These are phyloP conservation scores for Drosophila incognita DNA, from an alignment of 2,888 invertebrate genomes.

Conservation along the genomic window DNA sequence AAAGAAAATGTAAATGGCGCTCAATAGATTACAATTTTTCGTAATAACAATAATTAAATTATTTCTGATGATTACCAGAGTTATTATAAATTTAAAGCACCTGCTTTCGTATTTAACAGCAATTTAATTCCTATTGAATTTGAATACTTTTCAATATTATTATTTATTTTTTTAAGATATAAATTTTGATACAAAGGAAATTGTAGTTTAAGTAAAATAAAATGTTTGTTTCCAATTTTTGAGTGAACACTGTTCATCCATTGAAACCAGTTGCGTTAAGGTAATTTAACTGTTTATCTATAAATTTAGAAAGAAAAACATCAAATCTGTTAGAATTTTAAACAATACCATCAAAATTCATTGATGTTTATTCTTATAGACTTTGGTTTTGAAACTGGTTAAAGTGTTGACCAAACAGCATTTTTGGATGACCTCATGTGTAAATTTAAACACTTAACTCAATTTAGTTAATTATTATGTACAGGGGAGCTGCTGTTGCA, in stretches of 20 bases:
- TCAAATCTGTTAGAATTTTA: not conserved
- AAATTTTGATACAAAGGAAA: not conserved
- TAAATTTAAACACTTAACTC: constrained; percentile 20
- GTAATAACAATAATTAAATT: not conserved
- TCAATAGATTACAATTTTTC: not conserved
- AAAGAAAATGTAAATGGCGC: not conserved
- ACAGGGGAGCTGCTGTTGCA: constrained; percentile 25
- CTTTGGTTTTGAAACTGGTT: constrained; percentile 41
- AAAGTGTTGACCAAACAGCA: constrained; percentile 12
- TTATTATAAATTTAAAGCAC: not conserved
- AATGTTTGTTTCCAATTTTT: not conserved
- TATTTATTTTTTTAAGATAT: not conserved
- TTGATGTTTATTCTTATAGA: constrained; percentile 13
- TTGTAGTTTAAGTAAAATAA: not conserved
- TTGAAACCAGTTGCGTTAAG: not conserved
- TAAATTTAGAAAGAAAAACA: not conserved
- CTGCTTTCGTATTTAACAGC: too few relatives aligned
- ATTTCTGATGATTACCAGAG: not conserved
- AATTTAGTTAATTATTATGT: constrained; percentile 44
- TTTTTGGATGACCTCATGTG: constrained; percentile 49
- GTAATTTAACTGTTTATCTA: not conserved
- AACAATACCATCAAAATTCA: not conserved
- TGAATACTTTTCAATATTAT: not conserved
- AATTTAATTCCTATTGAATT: not conserved
- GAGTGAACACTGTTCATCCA: not conserved